Evolutionary conservation across 2,888 invertebrate species (phyloP).

Genomic region (Agriotes lineatus): DNA sequence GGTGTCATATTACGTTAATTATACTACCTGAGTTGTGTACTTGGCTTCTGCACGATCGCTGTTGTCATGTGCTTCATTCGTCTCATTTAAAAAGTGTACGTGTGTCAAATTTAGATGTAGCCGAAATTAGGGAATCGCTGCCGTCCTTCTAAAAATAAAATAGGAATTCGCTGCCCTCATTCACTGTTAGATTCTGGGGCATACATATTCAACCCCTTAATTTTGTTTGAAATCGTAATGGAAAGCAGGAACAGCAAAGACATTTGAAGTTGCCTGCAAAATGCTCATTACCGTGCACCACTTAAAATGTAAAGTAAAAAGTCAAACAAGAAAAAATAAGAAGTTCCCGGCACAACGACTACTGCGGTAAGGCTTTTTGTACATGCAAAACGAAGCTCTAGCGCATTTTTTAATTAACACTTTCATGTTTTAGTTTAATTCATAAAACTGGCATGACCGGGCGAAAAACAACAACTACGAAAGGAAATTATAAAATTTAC

Average conservation of each 20-base stretch:
- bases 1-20: constrained; percentile 10
- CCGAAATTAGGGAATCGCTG: too few species aligned
- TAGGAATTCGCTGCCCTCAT: too few species aligned
- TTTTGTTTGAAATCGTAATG: constrained; percentile 3
- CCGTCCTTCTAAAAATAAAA: too few species aligned
- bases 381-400: not conserved
- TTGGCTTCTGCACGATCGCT: too few species aligned
- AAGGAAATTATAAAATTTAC: too few species aligned
- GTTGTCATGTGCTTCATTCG: too few species aligned
- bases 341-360: not conserved
- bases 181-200: not conserved
- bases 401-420: constrained; percentile 3
- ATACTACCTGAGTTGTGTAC: not conserved
- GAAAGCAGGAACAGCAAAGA: not conserved
- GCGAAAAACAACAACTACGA: too few species aligned
- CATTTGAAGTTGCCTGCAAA: not conserved
- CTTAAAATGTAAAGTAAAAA: constrained; percentile 17
- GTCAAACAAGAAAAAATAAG: constrained; percentile 15
- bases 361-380: not conserved
- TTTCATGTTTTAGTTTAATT: constrained; percentile 8
- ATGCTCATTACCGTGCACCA: not conserved
- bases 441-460: not conserved
- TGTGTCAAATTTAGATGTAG: too few species aligned
- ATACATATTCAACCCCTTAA: constrained; percentile 3
- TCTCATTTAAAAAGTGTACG: too few species aligned